These are phyloP conservation scores for Sandelia bainsii DNA, from an alignment of 2,797 vertebrate genomes.

Conservation along the genomic window DNA sequence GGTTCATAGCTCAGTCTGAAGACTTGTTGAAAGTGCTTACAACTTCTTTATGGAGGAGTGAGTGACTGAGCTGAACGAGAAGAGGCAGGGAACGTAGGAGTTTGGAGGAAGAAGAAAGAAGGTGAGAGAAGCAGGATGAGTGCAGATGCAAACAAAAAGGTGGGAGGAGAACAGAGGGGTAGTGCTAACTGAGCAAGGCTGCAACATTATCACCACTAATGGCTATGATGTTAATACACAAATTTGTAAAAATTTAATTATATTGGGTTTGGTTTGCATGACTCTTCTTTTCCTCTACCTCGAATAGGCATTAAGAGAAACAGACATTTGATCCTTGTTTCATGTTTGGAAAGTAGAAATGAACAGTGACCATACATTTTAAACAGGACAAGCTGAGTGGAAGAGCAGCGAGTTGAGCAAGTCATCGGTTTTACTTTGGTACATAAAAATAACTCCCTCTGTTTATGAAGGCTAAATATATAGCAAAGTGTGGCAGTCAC, in stretches of 20 bases:
- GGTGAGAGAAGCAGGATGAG: conserved; percentile 43
- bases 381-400: conserved; percentile 3
- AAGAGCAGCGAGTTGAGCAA: conserved; percentile 16
- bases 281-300: conserved; percentile 4
- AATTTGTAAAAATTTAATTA: conserved; percentile 57
- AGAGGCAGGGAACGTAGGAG: conserved; percentile 65
- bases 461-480: conserved; percentile 64
- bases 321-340: conserved; percentile 6
- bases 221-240: conserved; percentile 41
- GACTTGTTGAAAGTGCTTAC: conserved; percentile 61
- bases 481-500: conserved; percentile 52
- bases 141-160: conserved; percentile 62
- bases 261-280: conserved; percentile 38
- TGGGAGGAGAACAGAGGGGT: conserved; percentile 58
- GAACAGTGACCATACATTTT: conserved; percentile 4
- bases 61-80: conserved; percentile 57
- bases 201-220: conserved; percentile 52
- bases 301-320: conserved; percentile 21
- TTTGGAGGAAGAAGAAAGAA: conserved; percentile 51
- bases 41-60: conserved; percentile 60
- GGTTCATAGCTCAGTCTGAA: conserved; percentile 66
- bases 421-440: conserved; percentile 36
- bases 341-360: conserved; percentile 22
- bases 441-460: conserved; percentile 52
- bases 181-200: conserved; percentile 52